Base-by-base conservation (phyloP, 64 coral and sea anemone genomes). In the Stylophora pistillata region DNA sequence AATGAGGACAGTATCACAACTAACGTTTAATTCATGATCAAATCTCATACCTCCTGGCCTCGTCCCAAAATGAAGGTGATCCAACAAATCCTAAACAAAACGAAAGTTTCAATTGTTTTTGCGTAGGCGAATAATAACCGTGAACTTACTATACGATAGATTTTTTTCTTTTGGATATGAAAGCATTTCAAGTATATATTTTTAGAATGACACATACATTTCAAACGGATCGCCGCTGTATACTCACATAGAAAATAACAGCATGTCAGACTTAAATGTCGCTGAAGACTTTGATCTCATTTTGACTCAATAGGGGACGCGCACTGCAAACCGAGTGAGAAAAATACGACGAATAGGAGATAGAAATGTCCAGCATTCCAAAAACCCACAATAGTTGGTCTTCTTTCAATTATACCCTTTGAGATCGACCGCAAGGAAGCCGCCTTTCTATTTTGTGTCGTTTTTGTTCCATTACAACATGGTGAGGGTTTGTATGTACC, bases 401-500 rank as follows among this genome's bases (percentile, higher is more conserved):
- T 29, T 53, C 78, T 56, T 84, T 59, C 55, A 84, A 73, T 90
- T 83, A 90, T 75, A 72, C 20, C 55, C 78, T 90, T 83, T 90
- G 89, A 75, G 12, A 15, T 41, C 20, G 52, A 81, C 53, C 70
- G 28, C 71, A 90, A 73, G 78, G 72, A 84, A 74, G 66, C 78
- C 30, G 68, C 66, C 78, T 60, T 74, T 81, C 29, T 37, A 10
- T 73, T 47, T 73, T 72, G 61, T 82, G 77, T 74, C 78, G 28
- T 30, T 90, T 72, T 72, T 70, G 78, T 73, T 13, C 64, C 89
- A 83, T 90, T 84, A 52, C 75, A 58, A 56, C 78, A 53, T 84
- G 89, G 78, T 79, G 78, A 80, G 54, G 60, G 72, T 73, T 73
- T 81, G 79, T 90, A 74, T 73, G 53, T 74, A 83, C 89, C 76